phyloP scores from a whole-genome alignment of 2,797 vertebrate genomes.

The Uromys caudimaculatus region DNA sequence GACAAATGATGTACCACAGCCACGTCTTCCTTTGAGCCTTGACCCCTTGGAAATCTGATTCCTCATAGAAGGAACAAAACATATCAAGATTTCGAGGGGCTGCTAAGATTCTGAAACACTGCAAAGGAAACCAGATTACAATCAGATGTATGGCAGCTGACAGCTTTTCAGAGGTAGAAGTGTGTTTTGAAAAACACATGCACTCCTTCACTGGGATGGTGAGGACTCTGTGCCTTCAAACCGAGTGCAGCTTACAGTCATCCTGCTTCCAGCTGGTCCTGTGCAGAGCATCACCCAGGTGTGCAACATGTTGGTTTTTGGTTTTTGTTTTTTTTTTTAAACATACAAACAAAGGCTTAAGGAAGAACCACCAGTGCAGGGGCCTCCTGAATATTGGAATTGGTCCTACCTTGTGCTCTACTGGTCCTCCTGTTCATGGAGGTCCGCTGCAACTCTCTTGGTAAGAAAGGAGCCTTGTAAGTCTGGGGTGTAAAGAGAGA shows the following conservation, averaged over 20 bases:
- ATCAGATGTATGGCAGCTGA: background rate
- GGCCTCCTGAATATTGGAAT: background rate
- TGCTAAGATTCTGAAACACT: background rate
- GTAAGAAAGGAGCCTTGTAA: background rate
- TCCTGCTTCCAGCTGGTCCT: background rate
- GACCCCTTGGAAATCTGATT: background rate
- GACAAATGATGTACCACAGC: conserved; percentile 38
- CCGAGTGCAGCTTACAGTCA: background rate
- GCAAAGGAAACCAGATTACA: background rate
- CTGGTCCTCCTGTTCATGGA: background rate
- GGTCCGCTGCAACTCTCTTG: background rate
- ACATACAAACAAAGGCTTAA: background rate
- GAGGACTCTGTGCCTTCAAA: conserved; percentile 49
- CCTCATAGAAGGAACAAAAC: conserved; percentile 17
- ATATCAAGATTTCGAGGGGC: background rate
- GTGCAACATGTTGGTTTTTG: no score
- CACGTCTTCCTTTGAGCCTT: background rate
- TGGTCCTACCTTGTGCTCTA: background rate
- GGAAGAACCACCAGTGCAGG: background rate
- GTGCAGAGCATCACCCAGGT: fast-evolving
- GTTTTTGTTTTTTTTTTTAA: background rate
- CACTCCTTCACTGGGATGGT: background rate
- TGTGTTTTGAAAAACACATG: background rate
- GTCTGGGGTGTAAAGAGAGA: background rate
- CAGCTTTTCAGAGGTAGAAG: background rate